A percentile compares a stretch with the other conserved stretches of the same genome.
Conservation (phyloP, 1,140 invertebrate genomes). For the Anastrepha ludens region DNA sequence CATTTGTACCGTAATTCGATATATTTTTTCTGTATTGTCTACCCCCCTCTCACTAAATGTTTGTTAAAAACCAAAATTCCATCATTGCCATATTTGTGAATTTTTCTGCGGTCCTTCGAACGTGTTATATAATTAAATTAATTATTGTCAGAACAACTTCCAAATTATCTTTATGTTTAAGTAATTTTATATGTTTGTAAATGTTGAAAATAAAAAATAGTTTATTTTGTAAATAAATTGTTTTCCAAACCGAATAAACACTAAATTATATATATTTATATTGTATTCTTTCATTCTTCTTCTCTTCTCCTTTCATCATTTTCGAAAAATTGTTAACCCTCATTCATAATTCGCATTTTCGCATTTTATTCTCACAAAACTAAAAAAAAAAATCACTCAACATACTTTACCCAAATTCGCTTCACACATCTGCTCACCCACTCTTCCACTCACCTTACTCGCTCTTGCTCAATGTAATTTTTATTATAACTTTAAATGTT, state of each 20-base stretch:
- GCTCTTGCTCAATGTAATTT: neutral
- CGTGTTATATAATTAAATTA: conserved; percentile 7
- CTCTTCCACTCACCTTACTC: neutral
- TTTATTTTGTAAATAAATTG: conserved; percentile 13
- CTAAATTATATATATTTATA: conserved; percentile 73
- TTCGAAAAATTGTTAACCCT: conserved; percentile 19
- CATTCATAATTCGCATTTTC: conserved; percentile 10
- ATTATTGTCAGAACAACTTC: neutral
- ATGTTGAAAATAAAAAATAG: conserved; percentile 20
- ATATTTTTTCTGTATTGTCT: neutral
- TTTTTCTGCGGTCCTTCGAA: neutral
- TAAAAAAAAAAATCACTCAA: conserved; percentile 23
- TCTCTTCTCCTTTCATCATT: conserved; percentile 66
- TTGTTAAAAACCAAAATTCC: neutral
- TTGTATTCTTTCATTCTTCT: conserved; percentile 74
- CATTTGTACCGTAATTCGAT: neutral
- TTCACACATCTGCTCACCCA: conserved; percentile 29
- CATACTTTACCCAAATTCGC: conserved; percentile 19
- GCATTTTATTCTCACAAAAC: neutral
- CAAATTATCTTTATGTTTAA: conserved; percentile 14
- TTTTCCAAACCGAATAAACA: conserved; percentile 57
- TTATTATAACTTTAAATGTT: conserved; percentile 31
- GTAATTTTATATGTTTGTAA: neutral
- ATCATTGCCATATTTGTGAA: neutral
- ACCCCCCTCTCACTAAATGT: neutral